Evolutionary conservation across 2,888 invertebrate genomes (phyloP).

Genomic region (Eudemis profundana): DNA sequence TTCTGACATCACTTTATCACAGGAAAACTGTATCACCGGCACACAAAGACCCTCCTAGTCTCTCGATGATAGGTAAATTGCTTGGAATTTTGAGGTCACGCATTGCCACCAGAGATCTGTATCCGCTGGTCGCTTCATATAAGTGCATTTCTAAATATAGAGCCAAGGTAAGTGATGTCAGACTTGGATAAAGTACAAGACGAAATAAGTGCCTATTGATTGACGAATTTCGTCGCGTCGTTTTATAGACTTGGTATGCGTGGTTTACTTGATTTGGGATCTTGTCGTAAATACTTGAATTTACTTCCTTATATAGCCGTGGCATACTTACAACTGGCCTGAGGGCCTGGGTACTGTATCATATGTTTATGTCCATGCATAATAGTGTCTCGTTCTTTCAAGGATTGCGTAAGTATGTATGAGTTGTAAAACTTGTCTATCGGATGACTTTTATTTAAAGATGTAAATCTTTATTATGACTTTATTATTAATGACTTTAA

Average conservation of each 20-base stretch:
- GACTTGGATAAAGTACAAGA: conserved; percentile 47
- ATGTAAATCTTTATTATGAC: conserved; percentile 3
- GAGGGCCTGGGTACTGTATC: neutral
- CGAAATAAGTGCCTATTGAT: conserved; percentile 41
- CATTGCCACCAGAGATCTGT: conserved; percentile 56
- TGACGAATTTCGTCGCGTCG: conserved; percentile 9
- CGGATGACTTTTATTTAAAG: neutral
- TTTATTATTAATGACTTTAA: neutral
- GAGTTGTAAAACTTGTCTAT: conserved; percentile 21
- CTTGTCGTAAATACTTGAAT: conserved; percentile 29
- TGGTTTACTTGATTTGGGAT: neutral
- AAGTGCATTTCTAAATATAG: conserved; percentile 78
- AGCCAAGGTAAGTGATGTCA: conserved; percentile 69
- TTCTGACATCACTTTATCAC: conserved; percentile 72
- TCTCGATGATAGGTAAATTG: conserved; percentile 52
- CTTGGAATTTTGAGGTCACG: conserved; percentile 54
- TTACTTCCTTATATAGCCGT: conserved; percentile 45
- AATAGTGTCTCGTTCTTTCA: conserved; percentile 13
- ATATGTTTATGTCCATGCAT: conserved; percentile 4
- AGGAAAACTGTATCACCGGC: conserved; percentile 54
- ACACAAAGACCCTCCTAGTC: conserved; percentile 55
- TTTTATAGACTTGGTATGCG: conserved; percentile 7
- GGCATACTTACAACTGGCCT: conserved; percentile 45
- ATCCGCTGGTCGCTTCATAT: conserved; percentile 52
- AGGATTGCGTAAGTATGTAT: conserved; percentile 6